Percentiles rank a stretch among this genome's conserved stretches.
Evolutionary conservation across 2,888 invertebrate species (phyloP).

Genomic region (Blastobasis adustella): DNA sequence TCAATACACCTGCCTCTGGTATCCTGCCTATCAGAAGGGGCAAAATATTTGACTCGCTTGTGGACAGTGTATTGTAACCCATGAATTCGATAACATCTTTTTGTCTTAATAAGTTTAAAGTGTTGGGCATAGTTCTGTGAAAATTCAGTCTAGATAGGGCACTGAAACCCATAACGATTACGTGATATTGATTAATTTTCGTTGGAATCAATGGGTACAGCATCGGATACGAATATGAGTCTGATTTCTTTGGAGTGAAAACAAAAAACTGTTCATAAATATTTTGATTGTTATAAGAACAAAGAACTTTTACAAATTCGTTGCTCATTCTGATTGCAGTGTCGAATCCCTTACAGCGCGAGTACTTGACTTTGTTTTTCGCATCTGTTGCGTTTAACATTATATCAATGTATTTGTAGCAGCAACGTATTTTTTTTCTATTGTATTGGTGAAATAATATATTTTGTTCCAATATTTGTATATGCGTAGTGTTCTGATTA

Average conservation of each 20-base stretch:
- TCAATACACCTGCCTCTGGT: constrained; percentile 71
- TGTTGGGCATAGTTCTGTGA: constrained; percentile 85
- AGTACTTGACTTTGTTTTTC: not conserved
- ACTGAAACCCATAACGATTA: constrained; percentile 86
- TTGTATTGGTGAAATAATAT: constrained; percentile 54
- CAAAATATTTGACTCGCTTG: constrained; percentile 87
- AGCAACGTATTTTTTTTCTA: constrained; percentile 56
- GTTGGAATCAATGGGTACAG: too few relatives aligned
- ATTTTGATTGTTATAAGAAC: constrained; percentile 50
- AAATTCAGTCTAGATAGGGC: constrained; percentile 88
- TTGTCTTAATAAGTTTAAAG: constrained; percentile 70
- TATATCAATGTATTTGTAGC: constrained; percentile 47
- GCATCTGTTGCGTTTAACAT: too few relatives aligned
- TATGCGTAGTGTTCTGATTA: constrained; percentile 68
- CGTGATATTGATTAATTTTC: constrained; percentile 60
- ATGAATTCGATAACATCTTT: constrained; percentile 81
- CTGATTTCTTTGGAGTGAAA: constrained; percentile 63
- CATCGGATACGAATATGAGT: constrained; percentile 8
- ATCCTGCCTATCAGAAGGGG: constrained; percentile 83
- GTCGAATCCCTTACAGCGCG: not conserved
- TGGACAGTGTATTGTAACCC: constrained; percentile 91
- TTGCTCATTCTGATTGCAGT: constrained; percentile 30
- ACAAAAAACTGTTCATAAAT: constrained; percentile 79
- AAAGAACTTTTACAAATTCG: constrained; percentile 81
- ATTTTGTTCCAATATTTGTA: constrained; percentile 61